Evolutionary conservation across 2,797 vertebrate species (phyloP).

Genomic region (Acanthopagrus latus): DNA sequence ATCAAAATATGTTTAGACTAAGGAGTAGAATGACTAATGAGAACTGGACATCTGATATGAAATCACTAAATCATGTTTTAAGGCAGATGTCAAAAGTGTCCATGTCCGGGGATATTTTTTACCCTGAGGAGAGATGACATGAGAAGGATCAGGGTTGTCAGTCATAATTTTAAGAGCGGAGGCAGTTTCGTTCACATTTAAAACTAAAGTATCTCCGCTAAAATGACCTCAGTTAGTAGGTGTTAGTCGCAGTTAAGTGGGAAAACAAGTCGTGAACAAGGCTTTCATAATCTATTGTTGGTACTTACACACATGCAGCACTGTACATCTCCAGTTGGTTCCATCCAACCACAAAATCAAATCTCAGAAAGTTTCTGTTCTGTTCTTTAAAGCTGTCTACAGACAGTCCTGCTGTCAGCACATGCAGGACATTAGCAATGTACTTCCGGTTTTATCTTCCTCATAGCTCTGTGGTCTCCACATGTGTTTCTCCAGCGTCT

Average conservation of each 20-base stretch:
- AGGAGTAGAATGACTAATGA: background rate
- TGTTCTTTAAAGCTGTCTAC: slow-evolving; percentile 14
- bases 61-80: no score
- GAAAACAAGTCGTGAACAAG: no score
- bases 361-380: slow-evolving; percentile 2
- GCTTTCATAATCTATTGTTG: background rate
- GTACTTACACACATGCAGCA: background rate
- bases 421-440: slow-evolving; percentile 1
- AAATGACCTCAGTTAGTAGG: background rate
- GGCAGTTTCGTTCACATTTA: background rate
- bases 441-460: slow-evolving; percentile 19
- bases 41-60: no score
- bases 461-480: slow-evolving; percentile 7
- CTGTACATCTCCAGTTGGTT: background rate
- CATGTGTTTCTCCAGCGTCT: background rate
- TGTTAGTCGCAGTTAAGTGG: background rate
- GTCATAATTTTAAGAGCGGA: background rate
- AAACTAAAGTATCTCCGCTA: background rate
- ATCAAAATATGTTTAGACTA: background rate
- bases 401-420: background rate
- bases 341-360: background rate
- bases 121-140: background rate
- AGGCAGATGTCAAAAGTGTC: no score
- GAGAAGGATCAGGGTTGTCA: no score
- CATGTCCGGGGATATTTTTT: no score